These are phyloP conservation scores for Galaxea fascicularis DNA, from an alignment of 92 coral and sea anemone genomes.

Conservation along the genomic window DNA sequence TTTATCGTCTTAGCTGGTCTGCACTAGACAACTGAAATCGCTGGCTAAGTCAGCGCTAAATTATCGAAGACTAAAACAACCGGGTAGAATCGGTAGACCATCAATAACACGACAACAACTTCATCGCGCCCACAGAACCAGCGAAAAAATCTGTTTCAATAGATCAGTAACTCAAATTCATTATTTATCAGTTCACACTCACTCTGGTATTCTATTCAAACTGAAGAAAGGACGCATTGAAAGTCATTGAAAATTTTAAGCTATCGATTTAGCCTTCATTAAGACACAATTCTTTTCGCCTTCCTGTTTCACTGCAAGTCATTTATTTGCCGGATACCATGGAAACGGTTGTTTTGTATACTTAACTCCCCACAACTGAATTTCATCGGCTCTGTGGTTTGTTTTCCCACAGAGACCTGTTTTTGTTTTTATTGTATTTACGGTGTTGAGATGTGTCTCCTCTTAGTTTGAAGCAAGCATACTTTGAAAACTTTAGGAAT, in stretches of 20 bases:
- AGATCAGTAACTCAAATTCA: not conserved
- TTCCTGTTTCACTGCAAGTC: not conserved
- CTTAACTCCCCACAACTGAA: not conserved
- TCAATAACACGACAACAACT: not conserved
- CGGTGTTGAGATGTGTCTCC: too few species aligned
- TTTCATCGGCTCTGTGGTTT: not conserved
- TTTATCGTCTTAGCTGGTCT: not conserved
- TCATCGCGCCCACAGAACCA: not conserved
- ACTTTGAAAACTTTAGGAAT: too few species aligned
- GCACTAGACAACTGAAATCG: too few species aligned
- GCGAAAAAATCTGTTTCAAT: not conserved
- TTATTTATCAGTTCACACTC: constrained; percentile 11
- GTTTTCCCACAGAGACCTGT: too few species aligned
- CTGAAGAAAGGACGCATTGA: not conserved
- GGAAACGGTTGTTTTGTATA: not conserved
- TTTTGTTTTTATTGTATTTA: too few species aligned
- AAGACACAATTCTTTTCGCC: not conserved
- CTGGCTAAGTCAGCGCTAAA: not conserved
- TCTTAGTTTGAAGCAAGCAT: too few species aligned
- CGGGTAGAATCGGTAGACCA: not conserved
- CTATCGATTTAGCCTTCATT: not conserved
- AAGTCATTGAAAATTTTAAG: not conserved
- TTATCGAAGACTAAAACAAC: not conserved
- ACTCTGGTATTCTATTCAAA: not conserved
- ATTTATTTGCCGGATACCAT: not conserved